These are phyloP conservation scores for Phenganax subtilis DNA, from an alignment of 92 coral and sea anemone genomes.

Conservation along the genomic window DNA sequence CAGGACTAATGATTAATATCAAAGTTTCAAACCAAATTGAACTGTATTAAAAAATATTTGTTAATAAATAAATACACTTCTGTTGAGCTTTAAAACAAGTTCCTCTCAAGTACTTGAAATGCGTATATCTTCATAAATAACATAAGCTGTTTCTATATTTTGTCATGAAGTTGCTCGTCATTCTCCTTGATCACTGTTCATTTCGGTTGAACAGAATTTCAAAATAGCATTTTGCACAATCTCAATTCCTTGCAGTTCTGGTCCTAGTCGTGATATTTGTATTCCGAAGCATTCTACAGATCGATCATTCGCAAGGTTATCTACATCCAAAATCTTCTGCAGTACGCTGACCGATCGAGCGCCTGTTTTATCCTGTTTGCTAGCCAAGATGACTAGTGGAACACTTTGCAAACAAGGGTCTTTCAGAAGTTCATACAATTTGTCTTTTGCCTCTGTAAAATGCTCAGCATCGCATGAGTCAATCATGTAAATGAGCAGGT, in stretches of 20 bases:
- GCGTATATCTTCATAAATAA: no score
- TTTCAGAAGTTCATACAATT: slow-evolving; percentile 51
- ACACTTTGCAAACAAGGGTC: slow-evolving; percentile 62
- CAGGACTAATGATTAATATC: no score
- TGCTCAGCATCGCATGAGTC: slow-evolving; percentile 62
- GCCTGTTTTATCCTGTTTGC: slow-evolving; percentile 65
- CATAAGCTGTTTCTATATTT: neutral
- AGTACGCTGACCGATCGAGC: slow-evolving; percentile 59
- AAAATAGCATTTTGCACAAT: slow-evolving; percentile 35
- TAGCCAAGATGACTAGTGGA: slow-evolving; percentile 64
- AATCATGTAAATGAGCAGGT: slow-evolving; percentile 63
- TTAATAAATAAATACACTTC: no score
- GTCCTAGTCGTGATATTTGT: slow-evolving; percentile 47
- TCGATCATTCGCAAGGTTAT: slow-evolving; percentile 41
- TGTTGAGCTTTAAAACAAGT: neutral
- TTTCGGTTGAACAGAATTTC: slow-evolving; percentile 6
- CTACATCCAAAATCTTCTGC: slow-evolving; percentile 24
- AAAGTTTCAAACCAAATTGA: no score
- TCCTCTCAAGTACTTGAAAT: neutral
- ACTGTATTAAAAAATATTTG: no score
- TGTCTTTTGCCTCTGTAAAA: slow-evolving; percentile 66
- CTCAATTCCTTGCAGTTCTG: slow-evolving; percentile 42
- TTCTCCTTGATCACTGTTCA: neutral
- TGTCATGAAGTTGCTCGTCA: neutral
- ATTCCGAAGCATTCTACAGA: slow-evolving; percentile 53